Conservation (phyloP, 2,113 vertebrate species). For the Psammodynastes pulverulentus region DNA sequence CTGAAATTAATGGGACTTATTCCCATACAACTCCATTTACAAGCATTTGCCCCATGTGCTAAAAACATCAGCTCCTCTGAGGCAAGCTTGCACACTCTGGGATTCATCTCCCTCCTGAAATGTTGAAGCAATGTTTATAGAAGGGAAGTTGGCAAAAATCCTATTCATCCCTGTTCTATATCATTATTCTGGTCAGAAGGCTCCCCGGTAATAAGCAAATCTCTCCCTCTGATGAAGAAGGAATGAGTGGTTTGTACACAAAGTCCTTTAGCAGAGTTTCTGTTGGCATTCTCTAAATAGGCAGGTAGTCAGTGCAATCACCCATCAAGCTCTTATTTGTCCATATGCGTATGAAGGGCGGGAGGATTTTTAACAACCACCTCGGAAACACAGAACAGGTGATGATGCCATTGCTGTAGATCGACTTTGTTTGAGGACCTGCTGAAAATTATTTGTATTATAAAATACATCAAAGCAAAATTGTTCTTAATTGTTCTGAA, state of each 20-base stretch:
- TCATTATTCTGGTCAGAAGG: slow-evolving; percentile 2
- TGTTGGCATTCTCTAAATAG: not conserved
- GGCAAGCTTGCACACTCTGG: not conserved
- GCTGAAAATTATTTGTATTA: not conserved
- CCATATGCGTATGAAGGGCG: not conserved
- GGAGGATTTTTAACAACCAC: not conserved
- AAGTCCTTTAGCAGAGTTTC: not conserved
- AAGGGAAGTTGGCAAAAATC: slow-evolving; percentile 2
- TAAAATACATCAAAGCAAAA: not conserved
- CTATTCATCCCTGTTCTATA: slow-evolving; percentile 17
- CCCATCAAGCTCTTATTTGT: not conserved
- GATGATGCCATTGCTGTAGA: not conserved
- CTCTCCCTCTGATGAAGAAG: not conserved
- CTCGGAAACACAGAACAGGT: not conserved
- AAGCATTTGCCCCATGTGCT: not conserved
- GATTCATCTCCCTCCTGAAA: slow-evolving; percentile 15
- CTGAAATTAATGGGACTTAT: not conserved
- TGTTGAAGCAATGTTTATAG: slow-evolving; percentile 16
- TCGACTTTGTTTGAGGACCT: not conserved
- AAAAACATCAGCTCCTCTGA: not conserved
- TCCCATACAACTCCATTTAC: not conserved
- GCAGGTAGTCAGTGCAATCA: not conserved
- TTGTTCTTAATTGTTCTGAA: not conserved
- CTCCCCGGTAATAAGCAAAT: not conserved
- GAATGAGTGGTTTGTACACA: not conserved